Conservation (phyloP, 2,113 vertebrate species). For the Smithornis capensis region DNA sequence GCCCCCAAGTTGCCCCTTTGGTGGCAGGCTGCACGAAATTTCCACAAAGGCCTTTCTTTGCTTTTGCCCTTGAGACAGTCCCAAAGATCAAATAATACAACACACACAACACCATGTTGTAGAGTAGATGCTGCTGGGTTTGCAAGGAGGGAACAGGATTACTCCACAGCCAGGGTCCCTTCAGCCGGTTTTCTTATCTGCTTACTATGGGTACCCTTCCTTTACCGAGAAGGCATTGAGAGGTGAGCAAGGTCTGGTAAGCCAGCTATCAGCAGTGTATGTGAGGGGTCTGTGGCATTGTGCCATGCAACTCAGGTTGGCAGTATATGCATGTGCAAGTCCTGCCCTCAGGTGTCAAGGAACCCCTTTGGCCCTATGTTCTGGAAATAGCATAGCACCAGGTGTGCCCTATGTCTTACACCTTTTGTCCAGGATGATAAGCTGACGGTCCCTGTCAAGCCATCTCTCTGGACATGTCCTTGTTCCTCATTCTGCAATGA, state of each 20-base stretch:
- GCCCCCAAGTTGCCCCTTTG: rapidly evolving
- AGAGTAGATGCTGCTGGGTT: not conserved
- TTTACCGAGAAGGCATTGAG: rapidly evolving
- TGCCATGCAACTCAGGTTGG: not conserved
- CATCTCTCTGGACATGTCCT: not conserved
- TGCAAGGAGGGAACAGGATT: not conserved
- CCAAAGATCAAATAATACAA: not conserved
- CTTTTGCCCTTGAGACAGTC: not conserved
- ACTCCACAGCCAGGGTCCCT: not conserved
- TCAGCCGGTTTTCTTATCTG: not conserved
- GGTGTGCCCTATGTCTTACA: rapidly evolving
- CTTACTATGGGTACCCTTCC: not conserved
- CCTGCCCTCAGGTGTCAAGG: not conserved
- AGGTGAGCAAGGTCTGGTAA: not conserved
- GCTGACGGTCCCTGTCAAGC: not conserved
- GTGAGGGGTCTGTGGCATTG: not conserved
- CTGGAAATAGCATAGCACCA: not conserved
- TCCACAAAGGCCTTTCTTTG: not conserved
- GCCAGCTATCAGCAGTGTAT: not conserved
- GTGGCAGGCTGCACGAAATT: not conserved
- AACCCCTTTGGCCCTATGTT: not conserved
- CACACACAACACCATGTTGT: rapidly evolving
- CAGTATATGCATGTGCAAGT: not conserved
- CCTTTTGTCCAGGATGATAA: not conserved
- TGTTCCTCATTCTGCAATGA: not conserved